These are phyloP conservation scores for Antedon bifida DNA, from an alignment of 35 echinoderm and acorn worm genomes.

Conservation along the genomic window DNA sequence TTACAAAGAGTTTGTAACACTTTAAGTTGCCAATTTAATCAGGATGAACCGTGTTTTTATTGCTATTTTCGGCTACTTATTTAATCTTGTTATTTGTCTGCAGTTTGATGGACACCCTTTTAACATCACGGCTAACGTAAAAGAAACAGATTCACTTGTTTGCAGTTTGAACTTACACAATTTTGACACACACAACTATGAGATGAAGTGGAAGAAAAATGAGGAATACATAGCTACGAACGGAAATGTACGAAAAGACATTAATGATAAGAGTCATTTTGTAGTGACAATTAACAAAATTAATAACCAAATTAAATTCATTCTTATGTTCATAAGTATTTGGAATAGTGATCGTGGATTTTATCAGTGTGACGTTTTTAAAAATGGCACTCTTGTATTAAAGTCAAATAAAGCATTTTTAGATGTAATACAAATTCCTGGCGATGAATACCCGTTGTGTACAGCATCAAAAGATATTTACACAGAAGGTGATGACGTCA, in stretches of 20 bases:
- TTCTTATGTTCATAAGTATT: background rate
- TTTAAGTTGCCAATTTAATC: too few species aligned
- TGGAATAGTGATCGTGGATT: background rate
- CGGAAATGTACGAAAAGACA: background rate
- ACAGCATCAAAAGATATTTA: background rate
- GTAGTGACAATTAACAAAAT: background rate
- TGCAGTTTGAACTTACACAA: background rate
- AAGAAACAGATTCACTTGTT: background rate
- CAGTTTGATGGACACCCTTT: background rate
- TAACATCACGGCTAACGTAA: background rate
- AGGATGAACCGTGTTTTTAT: background rate
- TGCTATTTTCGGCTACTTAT: background rate
- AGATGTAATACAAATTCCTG: background rate
- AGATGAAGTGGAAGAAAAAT: background rate
- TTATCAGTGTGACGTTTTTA: background rate
- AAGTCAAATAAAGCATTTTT: background rate
- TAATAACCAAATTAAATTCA: background rate
- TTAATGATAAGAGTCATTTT: background rate
- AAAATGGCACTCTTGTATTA: background rate
- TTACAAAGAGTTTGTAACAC: too few species aligned
- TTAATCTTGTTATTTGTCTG: background rate
- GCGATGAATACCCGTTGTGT: background rate
- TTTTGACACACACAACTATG: background rate
- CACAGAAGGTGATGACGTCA: background rate
- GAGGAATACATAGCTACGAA: background rate